Conservation (phyloP, 1,140 invertebrate genomes). For the Capitella teleta region DNA sequence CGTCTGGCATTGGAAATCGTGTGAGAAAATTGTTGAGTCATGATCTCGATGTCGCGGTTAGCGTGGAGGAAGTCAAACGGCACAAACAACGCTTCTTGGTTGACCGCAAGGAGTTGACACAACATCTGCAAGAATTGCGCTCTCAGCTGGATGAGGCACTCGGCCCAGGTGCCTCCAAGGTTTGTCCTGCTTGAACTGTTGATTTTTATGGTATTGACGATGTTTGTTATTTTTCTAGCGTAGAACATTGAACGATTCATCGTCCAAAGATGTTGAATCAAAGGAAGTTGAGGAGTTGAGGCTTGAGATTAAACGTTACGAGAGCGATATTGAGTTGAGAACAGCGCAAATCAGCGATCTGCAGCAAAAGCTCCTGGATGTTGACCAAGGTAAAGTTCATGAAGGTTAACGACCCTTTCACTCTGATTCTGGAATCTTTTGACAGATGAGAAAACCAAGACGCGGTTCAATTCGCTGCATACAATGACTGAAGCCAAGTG, state of each 20-base stretch:
- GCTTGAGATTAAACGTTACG: too few species aligned
- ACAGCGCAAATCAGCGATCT: slow-evolving; percentile 70
- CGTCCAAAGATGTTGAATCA: too few species aligned
- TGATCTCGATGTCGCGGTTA: slow-evolving; percentile 64
- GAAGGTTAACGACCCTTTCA: neutral
- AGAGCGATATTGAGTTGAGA: too few species aligned
- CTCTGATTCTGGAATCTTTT: neutral
- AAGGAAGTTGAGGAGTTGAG: too few species aligned
- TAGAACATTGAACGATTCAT: too few species aligned
- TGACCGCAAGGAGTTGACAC: slow-evolving; percentile 45
- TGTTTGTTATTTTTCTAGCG: too few species aligned
- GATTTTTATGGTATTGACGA: too few species aligned
- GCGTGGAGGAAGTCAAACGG: slow-evolving; percentile 60
- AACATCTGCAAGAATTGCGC: slow-evolving; percentile 47
- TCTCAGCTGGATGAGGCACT: slow-evolving; percentile 20
- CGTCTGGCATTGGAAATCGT: slow-evolving; percentile 28
- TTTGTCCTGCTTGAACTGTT: too few species aligned
- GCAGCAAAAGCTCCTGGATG: slow-evolving; percentile 69
- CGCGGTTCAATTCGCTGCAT: slow-evolving; percentile 35
- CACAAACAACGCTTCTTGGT: slow-evolving; percentile 62
- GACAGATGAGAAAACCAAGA: slow-evolving; percentile 34
- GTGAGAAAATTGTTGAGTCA: slow-evolving; percentile 49
- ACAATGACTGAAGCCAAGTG: slow-evolving; percentile 44
- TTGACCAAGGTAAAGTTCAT: slow-evolving; percentile 51
- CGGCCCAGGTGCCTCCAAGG: too few species aligned